phyloP scores from a whole-genome alignment of 30 jellyfish, hydroid and myxozoan species.

The Hydra vulgaris region DNA sequence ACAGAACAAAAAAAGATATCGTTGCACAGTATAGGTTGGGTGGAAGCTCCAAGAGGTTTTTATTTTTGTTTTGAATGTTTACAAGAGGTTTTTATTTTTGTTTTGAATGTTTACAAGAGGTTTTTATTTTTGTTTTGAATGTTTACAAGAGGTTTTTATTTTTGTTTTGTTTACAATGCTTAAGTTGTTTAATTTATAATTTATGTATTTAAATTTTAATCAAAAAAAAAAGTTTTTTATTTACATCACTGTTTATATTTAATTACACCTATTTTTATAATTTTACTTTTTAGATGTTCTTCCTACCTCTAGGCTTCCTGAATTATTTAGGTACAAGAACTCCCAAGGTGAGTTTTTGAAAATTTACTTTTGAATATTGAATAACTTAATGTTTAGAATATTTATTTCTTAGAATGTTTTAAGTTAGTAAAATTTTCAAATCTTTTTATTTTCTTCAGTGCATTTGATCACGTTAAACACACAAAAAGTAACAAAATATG shows the following conservation, averaged over 20 bases:
- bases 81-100: background rate
- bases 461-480: too few species aligned
- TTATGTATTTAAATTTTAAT: too few species aligned
- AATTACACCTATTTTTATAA: background rate
- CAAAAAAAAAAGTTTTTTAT: too few species aligned
- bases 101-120: background rate
- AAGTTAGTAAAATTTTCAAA: too few species aligned
- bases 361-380: too few species aligned
- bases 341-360: slow-evolving; percentile 7
- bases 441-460: too few species aligned
- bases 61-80: background rate
- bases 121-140: background rate
- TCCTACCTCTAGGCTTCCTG: slow-evolving; percentile 6
- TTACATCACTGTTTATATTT: too few species aligned
- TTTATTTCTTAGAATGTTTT: too few species aligned
- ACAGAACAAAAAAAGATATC: background rate
- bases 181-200: too few species aligned
- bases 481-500: too few species aligned
- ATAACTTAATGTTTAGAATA: too few species aligned
- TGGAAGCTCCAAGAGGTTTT: slow-evolving; percentile 63
- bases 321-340: slow-evolving; percentile 13
- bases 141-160: background rate
- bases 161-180: too few species aligned
- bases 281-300: slow-evolving; percentile 8
- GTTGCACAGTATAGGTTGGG: slow-evolving; percentile 53